These are phyloP conservation scores for Pinna nobilis DNA, from an alignment of 1,140 invertebrate genomes.

Conservation along the genomic window DNA sequence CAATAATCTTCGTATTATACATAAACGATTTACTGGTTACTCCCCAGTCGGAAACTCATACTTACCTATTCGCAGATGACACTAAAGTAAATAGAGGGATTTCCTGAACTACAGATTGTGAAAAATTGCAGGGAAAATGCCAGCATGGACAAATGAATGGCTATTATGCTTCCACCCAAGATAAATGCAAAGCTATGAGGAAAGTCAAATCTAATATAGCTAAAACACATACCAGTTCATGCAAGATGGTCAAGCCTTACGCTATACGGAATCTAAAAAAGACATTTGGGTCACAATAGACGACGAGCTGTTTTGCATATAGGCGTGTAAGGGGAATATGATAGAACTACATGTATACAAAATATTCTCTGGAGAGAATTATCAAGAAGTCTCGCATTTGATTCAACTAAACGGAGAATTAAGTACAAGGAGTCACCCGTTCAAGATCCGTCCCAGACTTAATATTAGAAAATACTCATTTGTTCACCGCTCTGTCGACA, in stretches of 20 bases:
- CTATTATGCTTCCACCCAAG: conserved; percentile 7
- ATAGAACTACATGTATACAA: not conserved
- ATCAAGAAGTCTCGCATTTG: not conserved
- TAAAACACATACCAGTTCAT: not conserved
- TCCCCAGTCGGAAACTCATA: not conserved
- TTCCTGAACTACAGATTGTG: not conserved
- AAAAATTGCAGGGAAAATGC: conserved; percentile 3
- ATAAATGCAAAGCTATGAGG: conserved; percentile 22
- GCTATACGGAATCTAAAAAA: not conserved
- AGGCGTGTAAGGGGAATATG: not conserved
- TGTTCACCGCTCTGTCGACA: not conserved
- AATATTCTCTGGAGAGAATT: not conserved
- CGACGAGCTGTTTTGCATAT: not conserved
- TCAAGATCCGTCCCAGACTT: too few relatives aligned
- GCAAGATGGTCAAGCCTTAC: not conserved
- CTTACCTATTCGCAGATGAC: conserved; percentile 11
- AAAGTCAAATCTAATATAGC: not conserved
- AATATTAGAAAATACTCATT: not conserved
- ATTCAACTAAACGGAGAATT: not conserved
- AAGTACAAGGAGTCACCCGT: not conserved
- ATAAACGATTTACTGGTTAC: conserved; percentile 13
- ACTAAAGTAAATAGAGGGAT: conserved; percentile 7
- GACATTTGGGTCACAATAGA: not conserved
- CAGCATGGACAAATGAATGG: conserved; percentile 6
- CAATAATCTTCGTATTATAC: conserved; percentile 8